Base-by-base conservation (phyloP, 2,113 vertebrate species). In the human (Homo sapiens) region DNA sequence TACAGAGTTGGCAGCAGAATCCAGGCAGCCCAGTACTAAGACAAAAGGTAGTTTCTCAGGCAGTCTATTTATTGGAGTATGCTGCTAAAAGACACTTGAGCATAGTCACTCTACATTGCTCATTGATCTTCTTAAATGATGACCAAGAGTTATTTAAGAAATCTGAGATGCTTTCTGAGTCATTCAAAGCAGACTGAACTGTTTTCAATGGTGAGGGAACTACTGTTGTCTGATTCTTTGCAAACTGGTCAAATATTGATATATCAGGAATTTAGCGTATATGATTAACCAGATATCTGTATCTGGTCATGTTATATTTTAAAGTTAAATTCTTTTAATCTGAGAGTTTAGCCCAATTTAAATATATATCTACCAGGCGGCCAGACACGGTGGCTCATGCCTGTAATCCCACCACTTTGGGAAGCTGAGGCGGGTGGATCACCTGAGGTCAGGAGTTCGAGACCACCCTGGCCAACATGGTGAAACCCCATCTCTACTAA, bases 271-370 rank as follows among this genome's bases (percentile, higher is more conserved):
- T 27, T 59, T 55, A 35, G 14, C 32, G 3, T 79, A 4, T 76
- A 0, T n/a, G 12, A 79, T 18, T 40, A 79, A 55, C 3, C 20
- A 68, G 23, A 20, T 76, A 38, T 66, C 35, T 48, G 1, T 82
- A 45, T 43, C 32, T 90, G 72, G 18, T 38, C 72, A 23, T 79
- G 1, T 61, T 96, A 18, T 27, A 73, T 86, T 89, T 95, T 45
- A 45, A 83, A 90, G 25, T 75, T 79, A 55, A 90, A 59, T 76
- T 40, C 50, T 95, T 89, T 83, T 89, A 70, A 38, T 64, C 18
- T 59, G 61, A 85, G 17, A 18, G 9, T 55, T 92, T 94, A 84
- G 35, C 80, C 76, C 16, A 84, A 32, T 9, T 35, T 87, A 52
- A 70, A 82, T 72, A 32, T 64, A 13, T 32, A 32, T 13, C 61